Percentiles rank a stretch among this genome's conserved stretches.
Conservation (phyloP, 2,888 invertebrate genomes). For the Drosophila subsilvestris region DNA sequence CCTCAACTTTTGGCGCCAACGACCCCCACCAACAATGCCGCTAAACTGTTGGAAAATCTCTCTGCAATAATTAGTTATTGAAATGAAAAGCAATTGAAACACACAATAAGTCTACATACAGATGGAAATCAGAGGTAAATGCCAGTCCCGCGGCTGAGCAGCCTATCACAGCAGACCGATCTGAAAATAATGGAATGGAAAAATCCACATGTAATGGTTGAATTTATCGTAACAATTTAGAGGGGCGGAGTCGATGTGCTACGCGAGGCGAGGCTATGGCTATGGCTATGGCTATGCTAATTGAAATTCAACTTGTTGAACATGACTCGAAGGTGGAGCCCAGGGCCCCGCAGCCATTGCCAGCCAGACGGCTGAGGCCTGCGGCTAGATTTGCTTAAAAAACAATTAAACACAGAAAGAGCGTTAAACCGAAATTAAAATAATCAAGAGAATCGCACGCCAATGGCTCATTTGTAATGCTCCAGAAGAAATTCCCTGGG, state of each 20-base stretch:
- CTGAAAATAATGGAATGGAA: neutral
- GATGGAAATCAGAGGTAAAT: constrained; percentile 37
- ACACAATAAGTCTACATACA: neutral
- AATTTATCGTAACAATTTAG: constrained; percentile 9
- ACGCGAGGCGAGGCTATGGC: neutral
- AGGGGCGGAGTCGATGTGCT: constrained; percentile 5
- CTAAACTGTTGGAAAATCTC: constrained; percentile 54
- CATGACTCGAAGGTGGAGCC: constrained; percentile 4
- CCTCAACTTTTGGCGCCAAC: constrained; percentile 53
- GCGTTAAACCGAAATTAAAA: constrained; percentile 53
- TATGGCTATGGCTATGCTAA: constrained; percentile 21
- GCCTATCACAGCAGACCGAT: constrained; percentile 1
- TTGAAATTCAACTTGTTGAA: constrained; percentile 18
- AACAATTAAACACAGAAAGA: constrained; percentile 66
- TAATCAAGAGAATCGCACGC: constrained; percentile 63
- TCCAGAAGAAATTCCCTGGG: constrained; percentile 36
- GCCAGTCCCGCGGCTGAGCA: neutral
- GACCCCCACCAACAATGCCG: neutral
- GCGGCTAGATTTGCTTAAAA: constrained; percentile 57
- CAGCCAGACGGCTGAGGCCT: constrained; percentile 22
- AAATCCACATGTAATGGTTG: constrained; percentile 5
- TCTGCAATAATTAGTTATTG: constrained; percentile 62
- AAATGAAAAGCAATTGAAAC: constrained; percentile 42
- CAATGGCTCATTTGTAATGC: constrained; percentile 80
- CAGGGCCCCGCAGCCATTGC: neutral